Base-by-base conservation (phyloP, 2,888 invertebrate species). In the Tetragonula carbonaria region DNA sequence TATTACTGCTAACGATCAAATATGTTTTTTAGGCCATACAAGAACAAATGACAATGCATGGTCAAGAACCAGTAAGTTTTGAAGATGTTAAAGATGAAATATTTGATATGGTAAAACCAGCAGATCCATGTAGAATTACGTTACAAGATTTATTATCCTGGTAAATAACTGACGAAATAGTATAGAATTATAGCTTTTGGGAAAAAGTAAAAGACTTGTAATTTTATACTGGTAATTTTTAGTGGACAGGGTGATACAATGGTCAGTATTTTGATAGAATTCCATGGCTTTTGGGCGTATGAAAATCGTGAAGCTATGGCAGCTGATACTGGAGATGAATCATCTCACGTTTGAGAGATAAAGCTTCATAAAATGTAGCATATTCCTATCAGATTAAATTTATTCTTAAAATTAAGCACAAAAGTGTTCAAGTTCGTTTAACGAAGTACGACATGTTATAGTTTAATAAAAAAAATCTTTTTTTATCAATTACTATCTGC, bases 51-150 rank as follows among this genome's bases (percentile, higher is more conserved):
- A 96, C 96, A 78, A 96, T 97, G 13, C 97, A 98, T 94, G 97
- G 97, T 51, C 98, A 98, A n/a, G 98, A 98, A 87, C 97, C 97
- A 0, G 98, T 99, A 0, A 97, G 97, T 90, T 99, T 99, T 94
- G 97, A 98, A 90, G 99, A 99, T 95, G 97, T 99, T 0, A 98
- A 98, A 94, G 98, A 99, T 95, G 99, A 99, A 95, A 98, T 99
- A 89, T 99, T 99, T 95, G 99, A 99, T 95, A 99, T 99, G 99
- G 98, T 99, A 2, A 97, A 98, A 86, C 98, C 99, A 0, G 96
- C 96, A 81, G 96, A 99, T 94, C 97, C 98, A 0, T 95, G 96
- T 16, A 96, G 96, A 93, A 98, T 99, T 88, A 98, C 98, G 0
- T 95, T 99, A 4, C 96, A 97, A 90, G 99, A 99, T 95, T 96